These are phyloP conservation scores for Coptotermes formosanus DNA, from an alignment of 1,140 invertebrate species.

Conservation along the genomic window DNA sequence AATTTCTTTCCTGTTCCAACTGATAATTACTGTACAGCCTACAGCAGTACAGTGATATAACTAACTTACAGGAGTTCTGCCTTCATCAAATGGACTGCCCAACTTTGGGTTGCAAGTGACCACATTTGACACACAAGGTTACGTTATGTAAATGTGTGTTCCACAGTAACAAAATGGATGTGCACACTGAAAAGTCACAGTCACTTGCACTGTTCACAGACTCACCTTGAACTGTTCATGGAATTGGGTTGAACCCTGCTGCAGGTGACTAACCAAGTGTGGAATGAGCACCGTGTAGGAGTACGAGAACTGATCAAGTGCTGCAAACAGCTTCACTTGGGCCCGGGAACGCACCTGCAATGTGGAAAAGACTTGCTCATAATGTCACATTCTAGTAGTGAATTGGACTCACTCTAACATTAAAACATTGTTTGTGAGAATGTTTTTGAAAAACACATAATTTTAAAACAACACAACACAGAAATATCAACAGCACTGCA, in stretches of 20 bases:
- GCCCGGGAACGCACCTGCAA: slow-evolving; percentile 59
- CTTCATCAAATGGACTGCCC: too few species aligned
- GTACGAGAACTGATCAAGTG: slow-evolving; percentile 56
- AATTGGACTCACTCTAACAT: not conserved
- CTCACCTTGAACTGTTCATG: slow-evolving; percentile 71
- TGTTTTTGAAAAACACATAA: not conserved
- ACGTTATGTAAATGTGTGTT: too few species aligned
- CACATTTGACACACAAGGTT: too few species aligned
- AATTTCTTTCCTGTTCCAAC: too few species aligned
- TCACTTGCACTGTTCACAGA: not conserved
- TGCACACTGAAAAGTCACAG: too few species aligned
- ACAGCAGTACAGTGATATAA: too few species aligned
- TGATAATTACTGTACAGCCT: too few species aligned
- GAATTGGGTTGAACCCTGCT: slow-evolving; percentile 56
- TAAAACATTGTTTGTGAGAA: not conserved
- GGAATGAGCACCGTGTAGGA: slow-evolving; percentile 60
- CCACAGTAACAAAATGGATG: too few species aligned
- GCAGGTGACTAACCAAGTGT: slow-evolving; percentile 59
- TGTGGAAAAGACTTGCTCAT: slow-evolving; percentile 35
- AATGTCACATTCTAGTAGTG: too few species aligned
- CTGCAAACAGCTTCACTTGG: slow-evolving; percentile 58
- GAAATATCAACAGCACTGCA: not conserved
- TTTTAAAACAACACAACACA: not conserved
- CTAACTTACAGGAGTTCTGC: too few species aligned
- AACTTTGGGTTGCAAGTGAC: too few species aligned